Evolutionary conservation across 2,888 invertebrate genomes (phyloP).

Genomic region (Meiosimyza decipiens): DNA sequence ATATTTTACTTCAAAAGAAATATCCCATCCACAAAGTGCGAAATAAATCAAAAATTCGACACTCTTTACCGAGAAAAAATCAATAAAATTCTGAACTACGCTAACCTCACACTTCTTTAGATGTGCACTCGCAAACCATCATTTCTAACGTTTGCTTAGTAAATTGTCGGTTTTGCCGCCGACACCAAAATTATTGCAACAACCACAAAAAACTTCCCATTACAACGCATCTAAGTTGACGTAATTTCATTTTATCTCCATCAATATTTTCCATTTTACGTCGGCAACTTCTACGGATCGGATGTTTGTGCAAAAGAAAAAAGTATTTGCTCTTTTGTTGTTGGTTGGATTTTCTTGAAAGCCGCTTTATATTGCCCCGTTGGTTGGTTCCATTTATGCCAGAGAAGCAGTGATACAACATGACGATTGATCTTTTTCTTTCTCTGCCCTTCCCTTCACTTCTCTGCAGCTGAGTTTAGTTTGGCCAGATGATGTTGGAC

Average conservation of each 20-base stretch:
- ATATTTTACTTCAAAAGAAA: neutral
- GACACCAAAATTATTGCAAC: slow-evolving; percentile 11
- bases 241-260: slow-evolving; percentile 47
- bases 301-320: neutral
- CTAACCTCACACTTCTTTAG: neutral
- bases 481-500: slow-evolving; percentile 3
- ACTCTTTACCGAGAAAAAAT: slow-evolving; percentile 3
- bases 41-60: slow-evolving; percentile 20
- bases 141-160: neutral
- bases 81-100: neutral
- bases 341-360: neutral
- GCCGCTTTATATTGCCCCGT: slow-evolving; percentile 7
- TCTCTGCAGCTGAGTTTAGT: neutral
- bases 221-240: slow-evolving; percentile 45
- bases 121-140: neutral
- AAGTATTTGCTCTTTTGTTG: neutral
- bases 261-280: slow-evolving; percentile 40
- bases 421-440: slow-evolving; percentile 21
- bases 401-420: neutral
- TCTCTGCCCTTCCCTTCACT: neutral
- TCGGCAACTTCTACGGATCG: slow-evolving; percentile 4
- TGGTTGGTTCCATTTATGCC: neutral
- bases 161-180: neutral
- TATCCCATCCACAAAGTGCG: slow-evolving; percentile 8
- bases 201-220: slow-evolving; percentile 35